Base-by-base conservation (phyloP, 1,140 invertebrate species). In the Cydia strobilella region DNA sequence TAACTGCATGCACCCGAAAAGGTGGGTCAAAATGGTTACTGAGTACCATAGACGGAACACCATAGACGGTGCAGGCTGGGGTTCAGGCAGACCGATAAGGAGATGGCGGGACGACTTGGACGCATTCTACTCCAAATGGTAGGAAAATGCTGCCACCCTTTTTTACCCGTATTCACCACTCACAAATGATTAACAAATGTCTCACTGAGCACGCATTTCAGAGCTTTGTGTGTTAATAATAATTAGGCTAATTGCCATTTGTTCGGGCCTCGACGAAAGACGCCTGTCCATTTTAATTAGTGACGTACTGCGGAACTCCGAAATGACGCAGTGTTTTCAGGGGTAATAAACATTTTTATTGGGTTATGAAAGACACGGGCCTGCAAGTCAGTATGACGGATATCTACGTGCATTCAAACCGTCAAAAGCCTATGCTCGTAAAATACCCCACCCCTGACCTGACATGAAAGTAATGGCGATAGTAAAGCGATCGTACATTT, bases 251-350 rank as follows among this genome's bases (percentile, higher is more conserved):
- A 78, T 78, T 73, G 72, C 45, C 72, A 51, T 74, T 74, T 74
- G 74, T 78, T 76, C 74, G 39, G 35, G 59, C 12, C 54, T 66
- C 72, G 62, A 69, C 59, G 35, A 20, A 18, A 75, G 65, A 73
- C 27, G 63, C 74, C 71, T 72, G 76, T 75, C 76, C 76, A 73
- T 77, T 77, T 77, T 75, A 77, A 77, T 77, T 77, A 66, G n/a
- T 66, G 7, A 65, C 63, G 73, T 18, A 63, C 72, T 18, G 65
- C 71, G 20, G 71, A 45, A 10, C 27, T 45, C 23, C n/a, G n/a
- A 5, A 48, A 35, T 35, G 65, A 69, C 65, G 65, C 65, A n/a
- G 65, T 69, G 10, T 39, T 35, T 69, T 39, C 31, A 18, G 15
- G 66, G 45, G 63, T 74, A 76, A 77, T 77, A 77, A 72, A 74